Conservation (phyloP, 2,888 invertebrate genomes). For the Heliconius charithonia region DNA sequence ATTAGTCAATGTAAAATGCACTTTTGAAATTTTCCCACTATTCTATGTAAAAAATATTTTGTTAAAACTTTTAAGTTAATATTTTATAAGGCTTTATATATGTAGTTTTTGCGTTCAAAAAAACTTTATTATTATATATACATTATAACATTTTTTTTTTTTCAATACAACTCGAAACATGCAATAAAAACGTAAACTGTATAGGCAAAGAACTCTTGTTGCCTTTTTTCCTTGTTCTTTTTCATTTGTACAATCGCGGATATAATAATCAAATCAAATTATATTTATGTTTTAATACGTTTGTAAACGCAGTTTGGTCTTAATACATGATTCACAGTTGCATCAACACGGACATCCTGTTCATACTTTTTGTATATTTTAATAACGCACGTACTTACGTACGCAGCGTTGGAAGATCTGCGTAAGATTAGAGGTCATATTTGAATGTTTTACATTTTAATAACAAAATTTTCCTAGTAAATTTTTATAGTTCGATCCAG, state of each 20-base stretch:
- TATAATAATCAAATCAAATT: constrained; percentile 28
- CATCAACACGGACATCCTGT: constrained; percentile 39
- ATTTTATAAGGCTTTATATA: no score
- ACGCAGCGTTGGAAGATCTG: neutral
- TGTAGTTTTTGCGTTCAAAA: no score
- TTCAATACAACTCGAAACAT: neutral
- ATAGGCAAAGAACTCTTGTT: neutral
- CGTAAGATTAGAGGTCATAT: neutral
- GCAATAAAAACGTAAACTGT: neutral
- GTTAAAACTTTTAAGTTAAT: neutral
- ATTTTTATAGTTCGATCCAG: no score
- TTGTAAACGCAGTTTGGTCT: constrained; percentile 32
- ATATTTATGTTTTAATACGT: constrained; percentile 37
- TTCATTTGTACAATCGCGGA: neutral
- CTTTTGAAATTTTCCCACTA: neutral
- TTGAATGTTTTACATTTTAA: neutral
- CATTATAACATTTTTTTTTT: neutral
- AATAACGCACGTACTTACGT: constrained; percentile 40
- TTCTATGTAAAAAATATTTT: neutral
- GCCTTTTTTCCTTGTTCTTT: neutral
- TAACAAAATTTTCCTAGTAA: no score
- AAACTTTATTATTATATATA: neutral
- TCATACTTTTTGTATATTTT: constrained; percentile 27
- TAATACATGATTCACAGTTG: constrained; percentile 41
- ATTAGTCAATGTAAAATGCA: neutral